Conservation (phyloP, 2,888 invertebrate genomes). For the Stenodema calcarata region DNA sequence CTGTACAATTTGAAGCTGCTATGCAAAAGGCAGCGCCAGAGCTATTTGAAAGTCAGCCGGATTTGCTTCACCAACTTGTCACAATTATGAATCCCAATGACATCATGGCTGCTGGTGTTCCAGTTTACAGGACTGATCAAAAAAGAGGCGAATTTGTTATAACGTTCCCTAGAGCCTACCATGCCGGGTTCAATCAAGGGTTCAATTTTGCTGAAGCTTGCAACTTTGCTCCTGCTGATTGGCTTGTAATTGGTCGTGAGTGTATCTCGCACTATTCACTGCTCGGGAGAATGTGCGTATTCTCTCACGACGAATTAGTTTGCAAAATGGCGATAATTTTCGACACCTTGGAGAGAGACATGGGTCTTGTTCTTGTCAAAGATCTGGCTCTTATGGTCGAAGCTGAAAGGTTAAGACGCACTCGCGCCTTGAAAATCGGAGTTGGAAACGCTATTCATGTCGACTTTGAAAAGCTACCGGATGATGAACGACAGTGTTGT, state of each 20-base stretch:
- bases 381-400: conserved; percentile 92
- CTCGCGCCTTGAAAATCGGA: conserved; percentile 73
- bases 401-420: conserved; percentile 77
- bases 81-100: conserved; percentile 99
- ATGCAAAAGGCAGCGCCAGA: conserved; percentile 96
- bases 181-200: conserved; percentile 99
- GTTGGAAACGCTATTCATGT: conserved; percentile 88
- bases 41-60: conserved; percentile 92
- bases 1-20: conserved; percentile 91
- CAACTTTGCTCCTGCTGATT: conserved; percentile 98
- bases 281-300: conserved; percentile 92
- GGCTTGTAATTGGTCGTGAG: conserved; percentile 94
- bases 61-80: conserved; percentile 95
- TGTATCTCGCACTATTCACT: conserved; percentile 94
- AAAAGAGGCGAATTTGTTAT: conserved; percentile 98
- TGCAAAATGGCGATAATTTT: conserved; percentile 94
- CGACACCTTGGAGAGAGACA: conserved; percentile 81
- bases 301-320: conserved; percentile 97
- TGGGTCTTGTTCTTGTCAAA: conserved; percentile 88
- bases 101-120: conserved; percentile 75
- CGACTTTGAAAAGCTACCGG: conserved; percentile 91
- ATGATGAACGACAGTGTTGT: conserved; percentile 93
- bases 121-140: conserved; percentile 83
- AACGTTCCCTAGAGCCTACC: conserved; percentile 98
- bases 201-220: conserved; percentile 99